Conservation (phyloP, 2,797 vertebrate species). For the Sternotherus odoratus region DNA sequence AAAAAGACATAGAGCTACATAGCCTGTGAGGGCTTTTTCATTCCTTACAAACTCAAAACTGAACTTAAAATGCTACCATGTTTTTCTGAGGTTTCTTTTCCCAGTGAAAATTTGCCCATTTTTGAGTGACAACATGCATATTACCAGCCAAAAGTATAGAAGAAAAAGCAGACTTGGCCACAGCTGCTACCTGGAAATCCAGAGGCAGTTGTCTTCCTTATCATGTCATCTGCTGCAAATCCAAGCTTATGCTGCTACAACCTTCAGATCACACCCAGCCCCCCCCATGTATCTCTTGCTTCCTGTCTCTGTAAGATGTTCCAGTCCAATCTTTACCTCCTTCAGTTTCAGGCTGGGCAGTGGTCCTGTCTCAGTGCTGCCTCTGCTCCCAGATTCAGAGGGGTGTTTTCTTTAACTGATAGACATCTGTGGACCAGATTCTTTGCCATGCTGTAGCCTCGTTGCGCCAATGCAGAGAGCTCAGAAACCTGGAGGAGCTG, state of each 20-base stretch:
- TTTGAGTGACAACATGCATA: background rate
- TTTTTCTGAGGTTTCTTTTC: background rate
- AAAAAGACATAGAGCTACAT: background rate
- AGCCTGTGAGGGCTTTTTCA: background rate
- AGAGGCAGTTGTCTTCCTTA: constrained; percentile 14
- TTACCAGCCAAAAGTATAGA: constrained; percentile 17
- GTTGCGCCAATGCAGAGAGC: background rate
- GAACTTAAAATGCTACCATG: background rate
- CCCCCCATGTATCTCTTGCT: constrained; percentile 29
- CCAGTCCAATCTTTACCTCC: constrained; percentile 66
- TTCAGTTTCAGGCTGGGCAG: constrained; percentile 43
- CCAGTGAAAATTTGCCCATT: background rate
- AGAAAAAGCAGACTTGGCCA: constrained; percentile 28
- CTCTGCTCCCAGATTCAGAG: background rate
- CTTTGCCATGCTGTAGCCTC: background rate
- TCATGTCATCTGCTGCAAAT: constrained; percentile 58
- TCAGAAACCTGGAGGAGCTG: background rate
- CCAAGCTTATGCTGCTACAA: constrained; percentile 63
- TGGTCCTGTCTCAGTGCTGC: constrained; percentile 26
- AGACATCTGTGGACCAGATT: background rate
- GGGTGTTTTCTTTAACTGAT: constrained; percentile 27
- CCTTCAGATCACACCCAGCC: constrained; percentile 26
- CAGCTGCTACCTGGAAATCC: constrained; percentile 65
- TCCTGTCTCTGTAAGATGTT: constrained; percentile 41
- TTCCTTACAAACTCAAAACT: background rate